Percentiles rank a stretch among this genome's conserved stretches.
Evolutionary conservation across 2,888 invertebrate genomes (phyloP).

Genomic region (Nephrotoma guestfalica): DNA sequence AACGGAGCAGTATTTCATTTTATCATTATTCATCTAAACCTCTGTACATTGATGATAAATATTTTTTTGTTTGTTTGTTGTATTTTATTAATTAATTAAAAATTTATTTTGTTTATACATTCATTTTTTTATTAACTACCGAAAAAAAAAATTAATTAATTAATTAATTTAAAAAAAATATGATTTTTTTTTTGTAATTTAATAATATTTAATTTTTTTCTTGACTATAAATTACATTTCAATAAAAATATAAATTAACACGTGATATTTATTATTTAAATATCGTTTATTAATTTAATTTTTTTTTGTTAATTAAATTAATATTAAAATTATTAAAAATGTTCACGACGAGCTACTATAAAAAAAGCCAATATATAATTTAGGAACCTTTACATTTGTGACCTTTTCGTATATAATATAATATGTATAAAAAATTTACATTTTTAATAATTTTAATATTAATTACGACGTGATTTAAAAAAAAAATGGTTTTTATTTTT

Average conservation of each 20-base stretch:
- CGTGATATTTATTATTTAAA: neutral
- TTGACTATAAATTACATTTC: neutral
- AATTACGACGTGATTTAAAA: neutral
- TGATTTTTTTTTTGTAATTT: neutral
- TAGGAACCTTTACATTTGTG: neutral
- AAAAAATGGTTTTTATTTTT: neutral
- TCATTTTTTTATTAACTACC: neutral
- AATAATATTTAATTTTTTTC: neutral
- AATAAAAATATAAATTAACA: neutral
- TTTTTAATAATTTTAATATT: neutral
- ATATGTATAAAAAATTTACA: neutral
- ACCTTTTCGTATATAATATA: neutral
- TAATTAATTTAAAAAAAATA: neutral
- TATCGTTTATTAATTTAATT: neutral
- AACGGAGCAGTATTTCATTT: neutral
- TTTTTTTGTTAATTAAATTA: neutral
- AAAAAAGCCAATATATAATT: neutral
- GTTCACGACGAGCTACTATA: neutral
- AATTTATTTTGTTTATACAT: neutral
- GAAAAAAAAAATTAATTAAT: neutral
- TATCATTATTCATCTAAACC: neutral
- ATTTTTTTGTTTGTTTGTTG: neutral
- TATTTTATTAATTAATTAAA: neutral
- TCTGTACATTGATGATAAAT: neutral
- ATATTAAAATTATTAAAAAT: neutral